A percentile compares a stretch with the other conserved stretches of the same genome.
Evolutionary conservation across 2,797 vertebrate species (phyloP).

Genomic region (Hylomyscus alleni): DNA sequence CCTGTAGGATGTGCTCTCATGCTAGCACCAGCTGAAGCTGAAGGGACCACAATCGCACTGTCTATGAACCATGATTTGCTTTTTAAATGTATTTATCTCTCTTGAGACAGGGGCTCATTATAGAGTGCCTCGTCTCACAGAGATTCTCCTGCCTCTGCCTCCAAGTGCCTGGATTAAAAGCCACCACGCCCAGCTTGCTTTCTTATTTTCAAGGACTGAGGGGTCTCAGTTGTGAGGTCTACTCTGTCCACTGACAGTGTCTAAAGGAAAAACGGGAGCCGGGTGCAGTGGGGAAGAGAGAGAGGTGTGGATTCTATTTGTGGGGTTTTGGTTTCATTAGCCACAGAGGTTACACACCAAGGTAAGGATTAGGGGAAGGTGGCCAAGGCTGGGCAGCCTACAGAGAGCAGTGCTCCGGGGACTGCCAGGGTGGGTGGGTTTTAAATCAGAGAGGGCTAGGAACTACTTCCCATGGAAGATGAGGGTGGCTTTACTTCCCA

Average conservation of each 20-base stretch:
- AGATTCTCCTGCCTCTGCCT: neutral
- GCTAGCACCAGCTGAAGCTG: neutral
- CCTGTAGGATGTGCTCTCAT: neutral
- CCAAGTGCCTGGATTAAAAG: neutral
- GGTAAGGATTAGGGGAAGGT: neutral
- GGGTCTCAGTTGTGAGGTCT: neutral
- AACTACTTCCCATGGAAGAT: neutral
- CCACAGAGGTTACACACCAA: neutral
- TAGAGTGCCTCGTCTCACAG: neutral
- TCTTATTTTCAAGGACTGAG: neutral
- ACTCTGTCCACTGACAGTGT: neutral
- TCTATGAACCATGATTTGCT: neutral
- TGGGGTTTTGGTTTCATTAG: neutral
- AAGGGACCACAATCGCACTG: neutral
- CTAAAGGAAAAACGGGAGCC: neutral
- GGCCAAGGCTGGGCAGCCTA: neutral
- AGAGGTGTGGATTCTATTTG: neutral
- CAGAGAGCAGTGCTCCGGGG: neutral
- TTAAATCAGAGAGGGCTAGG: neutral
- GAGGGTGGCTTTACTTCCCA: neutral
- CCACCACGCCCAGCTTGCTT: neutral
- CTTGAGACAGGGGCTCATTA: neutral
- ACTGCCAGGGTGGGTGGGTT: neutral
- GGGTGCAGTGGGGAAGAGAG: neutral
- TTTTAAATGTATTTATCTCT: neutral